phyloP scores from a whole-genome alignment of 2,113 vertebrate species.

The Labeo catla region DNA sequence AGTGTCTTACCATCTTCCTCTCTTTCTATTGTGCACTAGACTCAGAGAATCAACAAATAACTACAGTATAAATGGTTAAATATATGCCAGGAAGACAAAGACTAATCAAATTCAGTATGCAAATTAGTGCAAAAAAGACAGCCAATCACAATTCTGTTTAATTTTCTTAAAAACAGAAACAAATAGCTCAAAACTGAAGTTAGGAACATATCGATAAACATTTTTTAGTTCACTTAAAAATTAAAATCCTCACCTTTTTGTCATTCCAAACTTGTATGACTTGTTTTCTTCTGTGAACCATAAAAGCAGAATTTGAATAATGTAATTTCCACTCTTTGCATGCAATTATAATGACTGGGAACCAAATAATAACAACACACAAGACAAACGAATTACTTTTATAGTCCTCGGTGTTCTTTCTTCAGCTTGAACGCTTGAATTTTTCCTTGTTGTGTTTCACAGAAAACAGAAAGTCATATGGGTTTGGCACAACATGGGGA shows the following conservation, averaged over 20 bases:
- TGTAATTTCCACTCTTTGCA: neutral
- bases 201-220: too few relatives aligned
- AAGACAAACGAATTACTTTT: neutral
- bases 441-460: neutral
- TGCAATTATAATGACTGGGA: neutral
- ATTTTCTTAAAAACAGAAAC: neutral
- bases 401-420: neutral
- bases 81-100: neutral
- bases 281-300: neutral
- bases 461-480: constrained; percentile 3
- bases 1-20: neutral
- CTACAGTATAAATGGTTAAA: neutral
- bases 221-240: neutral
- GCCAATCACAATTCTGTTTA: neutral
- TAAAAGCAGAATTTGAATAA: neutral
- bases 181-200: neutral
- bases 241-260: neutral
- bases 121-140: neutral
- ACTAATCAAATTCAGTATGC: neutral
- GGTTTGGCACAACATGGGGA: neutral
- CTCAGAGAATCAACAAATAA: too few relatives aligned
- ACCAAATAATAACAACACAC: neutral
- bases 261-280: neutral
- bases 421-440: neutral
- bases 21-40: neutral